Conservation (phyloP, 2,888 invertebrate species). For the Rambutsinella grinnellia region DNA sequence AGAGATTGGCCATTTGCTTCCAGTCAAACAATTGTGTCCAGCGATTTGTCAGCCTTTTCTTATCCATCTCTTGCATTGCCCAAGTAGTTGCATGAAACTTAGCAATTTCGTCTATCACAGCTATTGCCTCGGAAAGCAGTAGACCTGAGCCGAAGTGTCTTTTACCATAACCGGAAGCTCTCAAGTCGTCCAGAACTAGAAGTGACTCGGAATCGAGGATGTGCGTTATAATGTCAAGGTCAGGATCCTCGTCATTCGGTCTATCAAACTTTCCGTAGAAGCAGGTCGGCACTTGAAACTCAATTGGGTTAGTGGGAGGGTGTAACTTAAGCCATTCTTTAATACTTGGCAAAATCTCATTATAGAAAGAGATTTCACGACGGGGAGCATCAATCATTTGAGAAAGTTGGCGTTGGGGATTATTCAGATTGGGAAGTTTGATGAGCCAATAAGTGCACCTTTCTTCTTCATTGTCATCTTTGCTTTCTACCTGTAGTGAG, state of each 20-base stretch:
- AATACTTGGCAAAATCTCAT: slow-evolving; percentile 65
- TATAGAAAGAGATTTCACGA: slow-evolving; percentile 67
- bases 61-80: slow-evolving; percentile 55
- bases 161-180: slow-evolving; percentile 63
- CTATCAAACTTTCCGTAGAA: slow-evolving; percentile 66
- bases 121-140: slow-evolving; percentile 61
- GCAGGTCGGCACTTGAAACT: slow-evolving; percentile 63
- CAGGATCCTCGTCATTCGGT: slow-evolving; percentile 41
- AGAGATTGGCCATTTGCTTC: slow-evolving; percentile 12
- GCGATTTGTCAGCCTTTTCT: slow-evolving; percentile 26
- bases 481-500: slow-evolving; percentile 20
- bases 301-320: slow-evolving; percentile 18
- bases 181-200: slow-evolving; percentile 67
- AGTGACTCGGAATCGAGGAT: slow-evolving; percentile 66
- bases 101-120: slow-evolving; percentile 60
- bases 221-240: slow-evolving; percentile 51
- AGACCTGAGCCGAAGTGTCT: slow-evolving; percentile 66
- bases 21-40: slow-evolving; percentile 21
- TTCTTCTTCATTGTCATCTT: slow-evolving; percentile 39
- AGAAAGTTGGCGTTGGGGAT: slow-evolving; percentile 51
- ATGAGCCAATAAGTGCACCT: slow-evolving; percentile 55
- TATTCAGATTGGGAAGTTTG: slow-evolving; percentile 55
- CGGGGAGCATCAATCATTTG: slow-evolving; percentile 60
- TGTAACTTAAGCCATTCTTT: slow-evolving; percentile 53
- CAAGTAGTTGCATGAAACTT: slow-evolving; percentile 66